These are phyloP conservation scores for Diuraphis noxia DNA, from an alignment of 1,140 invertebrate genomes.

Conservation along the genomic window DNA sequence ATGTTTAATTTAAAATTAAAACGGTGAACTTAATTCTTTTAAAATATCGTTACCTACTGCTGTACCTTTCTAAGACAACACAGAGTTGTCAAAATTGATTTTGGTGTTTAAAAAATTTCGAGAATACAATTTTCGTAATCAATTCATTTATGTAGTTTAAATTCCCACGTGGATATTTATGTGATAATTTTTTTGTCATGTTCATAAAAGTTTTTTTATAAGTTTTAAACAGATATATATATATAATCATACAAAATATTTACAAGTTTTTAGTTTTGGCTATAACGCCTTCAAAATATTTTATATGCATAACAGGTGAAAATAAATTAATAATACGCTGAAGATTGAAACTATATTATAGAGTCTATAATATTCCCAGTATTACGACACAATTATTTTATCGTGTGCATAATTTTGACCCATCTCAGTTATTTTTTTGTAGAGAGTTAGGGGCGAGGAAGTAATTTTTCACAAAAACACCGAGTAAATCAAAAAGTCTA, in stretches of 20 bases:
- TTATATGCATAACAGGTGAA: neutral
- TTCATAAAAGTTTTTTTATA: neutral
- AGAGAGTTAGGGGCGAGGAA: neutral
- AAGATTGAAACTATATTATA: too few relatives aligned
- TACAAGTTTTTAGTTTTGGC: neutral
- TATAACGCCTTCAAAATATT: neutral
- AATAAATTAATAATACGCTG: neutral
- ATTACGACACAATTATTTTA: neutral
- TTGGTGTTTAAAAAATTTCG: neutral
- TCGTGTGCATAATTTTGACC: neutral
- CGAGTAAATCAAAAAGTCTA: neutral
- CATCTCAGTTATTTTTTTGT: neutral
- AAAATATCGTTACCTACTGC: neutral
- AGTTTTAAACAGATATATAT: neutral
- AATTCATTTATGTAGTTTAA: too few relatives aligned
- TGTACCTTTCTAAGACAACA: neutral
- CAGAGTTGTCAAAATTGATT: neutral
- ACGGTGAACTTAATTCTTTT: neutral
- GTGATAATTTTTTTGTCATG: neutral
- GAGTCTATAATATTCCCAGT: neutral
- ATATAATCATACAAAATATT: neutral
- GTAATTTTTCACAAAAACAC: neutral
- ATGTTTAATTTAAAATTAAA: neutral
- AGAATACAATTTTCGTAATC: neutral
- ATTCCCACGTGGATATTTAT: neutral